Base-by-base conservation (phyloP, 1,140 invertebrate species). In the Micrasema minimum region DNA sequence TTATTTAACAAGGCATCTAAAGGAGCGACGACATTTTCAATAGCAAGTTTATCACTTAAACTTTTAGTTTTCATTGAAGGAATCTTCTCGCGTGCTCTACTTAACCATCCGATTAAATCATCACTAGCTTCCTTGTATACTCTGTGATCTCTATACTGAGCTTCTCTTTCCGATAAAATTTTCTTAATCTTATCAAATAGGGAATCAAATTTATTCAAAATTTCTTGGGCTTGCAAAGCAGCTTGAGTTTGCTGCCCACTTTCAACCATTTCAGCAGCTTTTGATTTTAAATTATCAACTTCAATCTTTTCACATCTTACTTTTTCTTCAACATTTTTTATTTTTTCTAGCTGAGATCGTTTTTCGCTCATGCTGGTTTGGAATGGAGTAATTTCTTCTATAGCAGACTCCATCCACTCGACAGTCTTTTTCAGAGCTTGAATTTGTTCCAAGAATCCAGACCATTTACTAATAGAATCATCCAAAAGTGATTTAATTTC, bases 241-340 rank as follows among this genome's bases (percentile, higher is more conserved):
- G 90, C 90, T 80, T 93, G 87, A 75, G 90, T 90, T 85, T 95
- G 91, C 79, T 95, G 90, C 18, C 93, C 91, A 80, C 90, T 92
- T 26, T 91, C 89, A 35, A 96, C 85, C 89, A 98, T 93, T 84
- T 96, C 94, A n/a, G 88, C 86, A 3, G 94, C 92, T 80, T 96
- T 95, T 11, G 88, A 83, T 82, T 94, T 96, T 20, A 98, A 80
- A 65, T 89, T 90, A 74, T 97, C 95, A 2, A 98, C 94, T 79
- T 97, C 96, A 73, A 96, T 92, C 76, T 95, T 94, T 78, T 98
- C 96, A 79, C 94, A 93, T 5, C 92, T 86, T 2, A 95, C 90
- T 82, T 95, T 96, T 79, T 97, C 93, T 80, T 96, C 94, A 0
- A 96, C 85, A 69, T 88, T 88, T 80, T 95, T 96, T 10, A 96